phyloP scores from a whole-genome alignment of 1,140 invertebrate species.

The Camponotus vicinus region DNA sequence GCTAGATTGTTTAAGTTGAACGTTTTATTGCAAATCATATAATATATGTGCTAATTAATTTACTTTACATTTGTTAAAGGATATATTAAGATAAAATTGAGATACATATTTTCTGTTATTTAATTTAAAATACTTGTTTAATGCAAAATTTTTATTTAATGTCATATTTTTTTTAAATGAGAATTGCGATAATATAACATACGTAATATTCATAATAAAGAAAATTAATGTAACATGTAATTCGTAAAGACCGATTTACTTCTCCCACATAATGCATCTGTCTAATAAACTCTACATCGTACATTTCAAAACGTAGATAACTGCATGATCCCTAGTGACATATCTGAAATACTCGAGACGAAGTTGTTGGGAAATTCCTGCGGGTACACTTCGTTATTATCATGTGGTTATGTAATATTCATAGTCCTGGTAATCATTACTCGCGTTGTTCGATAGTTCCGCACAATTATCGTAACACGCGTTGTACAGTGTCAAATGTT shows the following conservation, averaged over 20 bases:
- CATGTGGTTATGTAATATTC: slow-evolving; percentile 30
- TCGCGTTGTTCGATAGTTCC: slow-evolving; percentile 42
- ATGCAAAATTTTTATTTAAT: neutral
- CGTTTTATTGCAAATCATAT: neutral
- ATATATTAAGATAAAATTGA: neutral
- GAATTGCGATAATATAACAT: neutral
- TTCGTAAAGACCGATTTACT: slow-evolving; percentile 23
- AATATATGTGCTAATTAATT: neutral
- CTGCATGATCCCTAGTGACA: neutral
- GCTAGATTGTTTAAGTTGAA: slow-evolving; percentile 8
- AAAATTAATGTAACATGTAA: neutral
- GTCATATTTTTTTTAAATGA: neutral
- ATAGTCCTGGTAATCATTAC: neutral
- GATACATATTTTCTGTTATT: neutral
- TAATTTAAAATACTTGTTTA: neutral
- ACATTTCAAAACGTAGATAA: slow-evolving; percentile 11
- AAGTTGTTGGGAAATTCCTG: slow-evolving; percentile 53
- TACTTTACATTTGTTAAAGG: neutral
- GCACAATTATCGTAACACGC: slow-evolving; percentile 41
- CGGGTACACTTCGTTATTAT: slow-evolving; percentile 48
- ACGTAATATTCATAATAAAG: neutral
- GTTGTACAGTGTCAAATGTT: neutral
- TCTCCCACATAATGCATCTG: neutral
- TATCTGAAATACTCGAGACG: slow-evolving; percentile 11
- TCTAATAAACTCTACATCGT: neutral